Percentiles rank a stretch among this genome's conserved stretches.
These are phyloP conservation scores for Berghia stephanieae DNA, from an alignment of 1,140 invertebrate species.

Conservation along the genomic window DNA sequence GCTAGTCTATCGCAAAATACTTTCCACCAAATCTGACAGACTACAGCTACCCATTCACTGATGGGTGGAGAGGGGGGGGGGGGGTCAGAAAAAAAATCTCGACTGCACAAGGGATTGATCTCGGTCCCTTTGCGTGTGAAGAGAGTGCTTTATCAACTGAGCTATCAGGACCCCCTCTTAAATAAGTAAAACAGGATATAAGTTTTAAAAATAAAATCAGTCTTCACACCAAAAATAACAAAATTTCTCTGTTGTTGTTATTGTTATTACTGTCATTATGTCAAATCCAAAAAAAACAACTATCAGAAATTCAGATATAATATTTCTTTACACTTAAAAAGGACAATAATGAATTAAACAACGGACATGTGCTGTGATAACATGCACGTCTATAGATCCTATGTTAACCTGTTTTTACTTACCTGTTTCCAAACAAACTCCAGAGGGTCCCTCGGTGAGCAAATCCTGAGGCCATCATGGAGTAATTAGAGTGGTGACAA, in stretches of 20 bases:
- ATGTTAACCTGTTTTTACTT: conserved; percentile 55
- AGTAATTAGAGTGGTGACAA: conserved; percentile 83
- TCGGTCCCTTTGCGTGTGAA: too few species aligned
- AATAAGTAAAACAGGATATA: too few species aligned
- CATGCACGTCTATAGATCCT: not conserved
- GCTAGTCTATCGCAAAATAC: too few species aligned
- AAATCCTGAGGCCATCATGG: conserved; percentile 80
- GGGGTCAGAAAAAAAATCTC: too few species aligned
- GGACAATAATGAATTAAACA: not conserved
- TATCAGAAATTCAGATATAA: not conserved
- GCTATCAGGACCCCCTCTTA: too few species aligned
- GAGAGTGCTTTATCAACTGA: too few species aligned
- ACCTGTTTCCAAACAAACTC: conserved; percentile 85
- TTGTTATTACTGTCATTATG: not conserved
- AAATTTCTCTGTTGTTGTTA: not conserved
- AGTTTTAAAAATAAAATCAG: too few species aligned
- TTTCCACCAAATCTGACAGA: too few species aligned
- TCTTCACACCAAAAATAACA: not conserved
- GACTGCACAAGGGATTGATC: too few species aligned
- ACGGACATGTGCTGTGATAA: not conserved
- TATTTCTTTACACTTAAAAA: not conserved
- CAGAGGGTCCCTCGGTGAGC: conserved; percentile 84
- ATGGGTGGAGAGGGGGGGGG: too few species aligned
- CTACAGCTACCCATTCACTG: too few species aligned
- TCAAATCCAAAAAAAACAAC: not conserved